Evolutionary conservation across 2,797 vertebrate genomes (phyloP).

Genomic region (Macropodus opercularis): DNA sequence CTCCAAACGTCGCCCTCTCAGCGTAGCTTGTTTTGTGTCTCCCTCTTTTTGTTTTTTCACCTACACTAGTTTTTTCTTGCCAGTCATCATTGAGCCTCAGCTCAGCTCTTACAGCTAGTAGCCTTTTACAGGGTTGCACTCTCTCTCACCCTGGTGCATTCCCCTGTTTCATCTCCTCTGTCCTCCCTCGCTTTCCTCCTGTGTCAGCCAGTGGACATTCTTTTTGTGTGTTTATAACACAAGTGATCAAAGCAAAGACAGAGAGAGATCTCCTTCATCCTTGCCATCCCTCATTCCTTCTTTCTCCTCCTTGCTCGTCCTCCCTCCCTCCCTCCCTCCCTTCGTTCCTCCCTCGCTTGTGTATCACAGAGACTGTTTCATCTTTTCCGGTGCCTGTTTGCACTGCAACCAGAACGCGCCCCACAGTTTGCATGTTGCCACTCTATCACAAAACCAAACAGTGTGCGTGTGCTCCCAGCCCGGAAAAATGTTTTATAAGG

Average conservation of each 20-base stretch:
- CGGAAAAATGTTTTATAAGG: constrained; percentile 95
- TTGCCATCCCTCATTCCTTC: constrained; percentile 40
- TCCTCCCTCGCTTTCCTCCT: constrained; percentile 29
- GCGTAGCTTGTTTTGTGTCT: constrained; percentile 41
- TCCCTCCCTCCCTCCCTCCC: constrained; percentile 82
- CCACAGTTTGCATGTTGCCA: constrained; percentile 81
- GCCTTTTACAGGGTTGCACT: constrained; percentile 41
- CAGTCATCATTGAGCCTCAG: constrained; percentile 49
- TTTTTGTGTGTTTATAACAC: constrained; percentile 79
- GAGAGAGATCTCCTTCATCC: constrained; percentile 69
- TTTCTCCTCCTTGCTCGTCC: constrained; percentile 17
- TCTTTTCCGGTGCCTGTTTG: constrained; percentile 87
- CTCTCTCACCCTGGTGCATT: constrained; percentile 31
- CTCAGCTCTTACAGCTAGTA: constrained; percentile 44
- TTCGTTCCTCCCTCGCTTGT: constrained; percentile 81
- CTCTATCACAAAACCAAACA: constrained; percentile 98
- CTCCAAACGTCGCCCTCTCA: constrained; percentile 41
- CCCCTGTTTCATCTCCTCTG: constrained; percentile 35
- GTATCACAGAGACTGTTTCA: constrained; percentile 58
- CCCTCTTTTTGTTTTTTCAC: constrained; percentile 39
- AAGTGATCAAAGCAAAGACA: constrained; percentile 90
- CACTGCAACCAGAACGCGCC: constrained; percentile 82
- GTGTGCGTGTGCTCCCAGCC: constrained; percentile 87
- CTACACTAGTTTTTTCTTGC: constrained; percentile 33
- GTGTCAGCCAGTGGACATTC: constrained; percentile 46